A percentile compares a stretch with the other conserved stretches of the same genome.
Conservation (phyloP, 2,888 invertebrate species). For the Parelbella ahira region DNA sequence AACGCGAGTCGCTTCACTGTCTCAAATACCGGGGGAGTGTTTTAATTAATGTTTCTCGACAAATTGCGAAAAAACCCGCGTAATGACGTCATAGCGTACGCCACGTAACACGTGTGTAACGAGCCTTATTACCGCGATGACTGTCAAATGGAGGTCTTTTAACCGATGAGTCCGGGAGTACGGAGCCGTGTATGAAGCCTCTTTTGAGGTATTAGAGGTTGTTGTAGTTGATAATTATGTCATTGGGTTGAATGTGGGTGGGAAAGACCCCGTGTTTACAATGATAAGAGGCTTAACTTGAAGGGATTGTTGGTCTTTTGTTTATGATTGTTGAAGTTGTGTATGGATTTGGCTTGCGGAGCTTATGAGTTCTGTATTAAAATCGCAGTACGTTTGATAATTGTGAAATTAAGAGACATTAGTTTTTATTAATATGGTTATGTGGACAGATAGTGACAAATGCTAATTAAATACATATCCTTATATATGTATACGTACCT, state of each 20-base stretch:
- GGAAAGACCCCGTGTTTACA: no score
- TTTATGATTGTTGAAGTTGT: no score
- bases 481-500: no score
- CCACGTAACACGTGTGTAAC: constrained; percentile 44
- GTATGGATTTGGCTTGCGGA: no score
- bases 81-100: constrained; percentile 49
- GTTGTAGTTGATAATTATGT: constrained; percentile 18
- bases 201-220: constrained; percentile 19
- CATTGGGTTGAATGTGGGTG: constrained; percentile 4
- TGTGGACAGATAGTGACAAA: no score
- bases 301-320: no score
- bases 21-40: constrained; percentile 59
- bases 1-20: constrained; percentile 45
- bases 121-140: constrained; percentile 59
- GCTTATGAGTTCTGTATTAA: no score
- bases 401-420: no score
- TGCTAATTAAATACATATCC: no score
- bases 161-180: constrained; percentile 59
- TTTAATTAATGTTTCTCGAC: constrained; percentile 67
- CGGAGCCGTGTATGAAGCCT: constrained; percentile 56
- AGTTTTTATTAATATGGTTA: no score
- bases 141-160: constrained; percentile 49
- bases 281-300: no score
- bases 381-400: no score
- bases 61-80: constrained; percentile 62